Evolutionary conservation across 2,113 vertebrate species (phyloP).

Genomic region (Mohoua ochrocephala): DNA sequence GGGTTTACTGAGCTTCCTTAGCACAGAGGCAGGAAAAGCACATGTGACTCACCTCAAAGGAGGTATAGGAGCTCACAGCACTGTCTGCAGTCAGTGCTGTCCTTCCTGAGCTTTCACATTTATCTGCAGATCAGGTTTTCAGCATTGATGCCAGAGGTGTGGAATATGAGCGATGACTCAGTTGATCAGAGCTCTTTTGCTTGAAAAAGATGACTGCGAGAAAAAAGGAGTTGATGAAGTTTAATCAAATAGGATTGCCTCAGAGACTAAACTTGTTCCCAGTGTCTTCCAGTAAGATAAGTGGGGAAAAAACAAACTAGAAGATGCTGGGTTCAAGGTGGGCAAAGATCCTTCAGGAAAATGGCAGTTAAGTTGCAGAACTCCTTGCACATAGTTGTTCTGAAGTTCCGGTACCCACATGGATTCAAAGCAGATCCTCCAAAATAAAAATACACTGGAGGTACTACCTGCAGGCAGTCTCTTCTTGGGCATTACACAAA

Average conservation of each 20-base stretch:
- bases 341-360: background rate
- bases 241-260: background rate
- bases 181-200: background rate
- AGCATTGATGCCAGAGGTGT: background rate
- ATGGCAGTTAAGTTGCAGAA: background rate
- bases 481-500: background rate
- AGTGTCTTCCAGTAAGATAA: background rate
- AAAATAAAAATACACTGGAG: background rate
- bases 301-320: background rate
- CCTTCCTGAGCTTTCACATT: background rate
- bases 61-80: background rate
- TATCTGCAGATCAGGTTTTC: background rate
- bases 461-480: fast-evolving
- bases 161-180: background rate
- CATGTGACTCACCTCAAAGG: background rate
- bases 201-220: background rate
- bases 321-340: background rate
- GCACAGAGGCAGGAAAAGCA: background rate
- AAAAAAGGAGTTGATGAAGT: background rate
- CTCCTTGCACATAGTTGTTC: background rate
- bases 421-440: background rate
- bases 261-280: background rate
- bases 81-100: background rate
- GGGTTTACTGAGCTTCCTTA: background rate
- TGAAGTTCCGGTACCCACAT: background rate